phyloP scores from a whole-genome alignment of 2,888 invertebrate genomes.

The Invenusta paracnida region DNA sequence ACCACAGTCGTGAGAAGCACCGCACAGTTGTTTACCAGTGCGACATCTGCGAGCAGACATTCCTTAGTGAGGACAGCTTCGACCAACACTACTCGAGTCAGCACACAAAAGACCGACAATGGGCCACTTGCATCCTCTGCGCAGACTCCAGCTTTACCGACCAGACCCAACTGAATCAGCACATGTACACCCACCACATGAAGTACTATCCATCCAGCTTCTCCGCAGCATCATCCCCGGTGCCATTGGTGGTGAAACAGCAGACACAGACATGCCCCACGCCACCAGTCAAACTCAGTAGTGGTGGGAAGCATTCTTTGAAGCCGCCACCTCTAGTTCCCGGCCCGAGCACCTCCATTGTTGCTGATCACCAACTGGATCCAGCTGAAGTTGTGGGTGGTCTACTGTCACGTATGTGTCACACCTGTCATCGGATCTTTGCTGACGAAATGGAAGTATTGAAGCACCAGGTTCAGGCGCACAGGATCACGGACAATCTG shows the following conservation, averaged over 20 bases:
- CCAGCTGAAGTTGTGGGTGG: not conserved
- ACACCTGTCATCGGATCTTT: constrained; percentile 19
- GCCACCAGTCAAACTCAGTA: not conserved
- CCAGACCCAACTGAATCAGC: not conserved
- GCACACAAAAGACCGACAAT: not conserved
- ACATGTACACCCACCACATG: not conserved
- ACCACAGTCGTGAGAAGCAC: not conserved
- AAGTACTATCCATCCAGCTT: constrained; percentile 1
- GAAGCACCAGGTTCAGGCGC: constrained; percentile 16
- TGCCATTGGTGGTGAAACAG: too few species aligned
- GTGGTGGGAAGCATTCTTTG: too few species aligned
- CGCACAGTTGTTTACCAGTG: not conserved
- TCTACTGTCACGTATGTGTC: not conserved
- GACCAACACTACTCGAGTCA: not conserved
- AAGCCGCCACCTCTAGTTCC: not conserved
- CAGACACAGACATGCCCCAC: not conserved
- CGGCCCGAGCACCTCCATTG: not conserved
- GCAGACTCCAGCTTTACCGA: not conserved
- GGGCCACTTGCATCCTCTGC: not conserved
- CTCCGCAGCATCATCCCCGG: not conserved
- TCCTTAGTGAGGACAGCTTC: not conserved
- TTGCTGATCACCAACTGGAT: not conserved
- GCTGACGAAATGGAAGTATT: constrained; percentile 26
- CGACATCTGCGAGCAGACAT: not conserved
- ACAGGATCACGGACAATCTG: not conserved